Conservation (phyloP, 2,797 vertebrate species). For the Coregonus sp. region DNA sequence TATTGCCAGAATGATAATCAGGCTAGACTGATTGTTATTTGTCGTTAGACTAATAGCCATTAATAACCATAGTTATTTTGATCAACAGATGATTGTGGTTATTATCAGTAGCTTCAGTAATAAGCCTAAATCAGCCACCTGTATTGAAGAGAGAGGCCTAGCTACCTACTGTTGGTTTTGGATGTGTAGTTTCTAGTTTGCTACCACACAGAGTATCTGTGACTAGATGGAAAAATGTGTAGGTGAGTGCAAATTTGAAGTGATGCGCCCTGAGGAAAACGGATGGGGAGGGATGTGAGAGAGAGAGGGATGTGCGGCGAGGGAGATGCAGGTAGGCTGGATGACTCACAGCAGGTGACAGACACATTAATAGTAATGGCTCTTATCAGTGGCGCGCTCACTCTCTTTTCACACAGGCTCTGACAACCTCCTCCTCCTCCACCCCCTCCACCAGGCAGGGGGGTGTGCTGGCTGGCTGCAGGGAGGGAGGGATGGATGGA, state of each 20-base stretch:
- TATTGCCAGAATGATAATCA: constrained; percentile 43
- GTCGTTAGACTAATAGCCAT: constrained; percentile 31
- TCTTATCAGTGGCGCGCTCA: constrained; percentile 74
- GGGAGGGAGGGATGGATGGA: no score
- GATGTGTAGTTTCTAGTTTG: constrained; percentile 49
- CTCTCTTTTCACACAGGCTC: constrained; percentile 70
- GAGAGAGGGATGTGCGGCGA: constrained; percentile 34
- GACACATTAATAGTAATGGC: constrained; percentile 81
- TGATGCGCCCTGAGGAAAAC: constrained; percentile 72
- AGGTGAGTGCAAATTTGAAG: constrained; percentile 74
- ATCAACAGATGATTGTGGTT: constrained; percentile 15
- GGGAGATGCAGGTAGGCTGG: constrained; percentile 49
- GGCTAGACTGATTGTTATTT: constrained; percentile 30
- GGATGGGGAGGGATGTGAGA: constrained; percentile 49
- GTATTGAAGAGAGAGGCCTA: constrained; percentile 65
- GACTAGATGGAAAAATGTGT: constrained; percentile 73
- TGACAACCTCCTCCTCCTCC: constrained; percentile 72
- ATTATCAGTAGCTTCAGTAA: constrained; percentile 63
- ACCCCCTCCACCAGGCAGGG: constrained; percentile 73
- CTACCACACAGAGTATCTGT: constrained; percentile 58
- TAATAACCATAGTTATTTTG: constrained; percentile 7
- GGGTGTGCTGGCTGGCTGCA: constrained; percentile 23
- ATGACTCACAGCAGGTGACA: constrained; percentile 79
- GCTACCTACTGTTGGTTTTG: constrained; percentile 16
- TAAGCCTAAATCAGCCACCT: constrained; percentile 50